Conservation (phyloP, 2,797 vertebrate species). For the Manis crassicaudata region DNA sequence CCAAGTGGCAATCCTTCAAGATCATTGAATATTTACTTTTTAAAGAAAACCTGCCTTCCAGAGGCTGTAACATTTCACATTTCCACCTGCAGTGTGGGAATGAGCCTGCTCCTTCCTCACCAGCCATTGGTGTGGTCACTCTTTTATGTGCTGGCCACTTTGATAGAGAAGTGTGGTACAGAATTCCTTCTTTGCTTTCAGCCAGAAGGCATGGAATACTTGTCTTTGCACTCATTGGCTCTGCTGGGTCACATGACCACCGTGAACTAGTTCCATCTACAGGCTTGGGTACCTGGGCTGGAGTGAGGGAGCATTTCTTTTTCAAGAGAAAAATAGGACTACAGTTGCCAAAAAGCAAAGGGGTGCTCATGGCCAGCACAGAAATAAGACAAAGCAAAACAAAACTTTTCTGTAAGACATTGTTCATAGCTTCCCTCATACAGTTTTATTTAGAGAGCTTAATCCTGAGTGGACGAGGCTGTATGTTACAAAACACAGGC, state of each 20-base stretch:
- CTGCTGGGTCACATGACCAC: too few species aligned
- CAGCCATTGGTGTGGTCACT: too few species aligned
- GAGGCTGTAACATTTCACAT: not conserved
- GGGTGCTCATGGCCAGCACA: not conserved
- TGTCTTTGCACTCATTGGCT: not conserved
- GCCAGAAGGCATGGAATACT: not conserved
- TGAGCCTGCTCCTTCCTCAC: too few species aligned
- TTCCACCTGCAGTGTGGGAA: not conserved
- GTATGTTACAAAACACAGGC: not conserved
- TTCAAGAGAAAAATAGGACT: not conserved
- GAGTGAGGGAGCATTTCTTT: not conserved
- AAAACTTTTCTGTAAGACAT: not conserved
- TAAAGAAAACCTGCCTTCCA: not conserved
- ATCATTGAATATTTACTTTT: not conserved
- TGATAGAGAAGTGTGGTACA: accelerated
- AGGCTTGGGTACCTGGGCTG: not conserved
- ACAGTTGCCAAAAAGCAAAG: not conserved
- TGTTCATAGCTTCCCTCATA: not conserved
- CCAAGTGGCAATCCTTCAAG: not conserved
- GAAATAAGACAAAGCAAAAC: not conserved
- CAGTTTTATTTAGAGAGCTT: not conserved
- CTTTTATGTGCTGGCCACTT: not conserved
- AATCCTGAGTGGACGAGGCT: too few species aligned
- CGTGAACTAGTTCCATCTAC: not conserved
- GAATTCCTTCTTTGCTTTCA: not conserved